phyloP scores from a whole-genome alignment of 2,888 invertebrate genomes.

The Sphinx pinastri region DNA sequence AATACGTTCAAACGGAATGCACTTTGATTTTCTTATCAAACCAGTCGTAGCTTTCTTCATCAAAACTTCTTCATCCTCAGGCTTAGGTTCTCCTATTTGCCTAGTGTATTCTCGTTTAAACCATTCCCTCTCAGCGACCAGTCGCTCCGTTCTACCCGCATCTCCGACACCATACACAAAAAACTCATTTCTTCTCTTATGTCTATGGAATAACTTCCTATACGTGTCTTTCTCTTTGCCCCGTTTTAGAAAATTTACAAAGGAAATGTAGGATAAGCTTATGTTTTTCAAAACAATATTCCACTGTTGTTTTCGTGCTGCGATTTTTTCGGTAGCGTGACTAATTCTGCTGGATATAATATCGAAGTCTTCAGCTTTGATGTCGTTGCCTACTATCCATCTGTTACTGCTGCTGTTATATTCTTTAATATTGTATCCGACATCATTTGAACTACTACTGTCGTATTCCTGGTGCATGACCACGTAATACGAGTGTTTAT shows the following conservation, averaged over 20 bases:
- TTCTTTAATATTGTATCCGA: background rate
- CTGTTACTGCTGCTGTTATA: constrained; percentile 7
- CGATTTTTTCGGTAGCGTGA: background rate
- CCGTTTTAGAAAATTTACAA: constrained; percentile 20
- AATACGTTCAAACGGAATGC: constrained; percentile 17
- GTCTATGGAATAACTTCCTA: background rate
- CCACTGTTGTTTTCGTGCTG: background rate
- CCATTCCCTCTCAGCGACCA: constrained; percentile 22
- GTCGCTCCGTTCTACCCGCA: background rate
- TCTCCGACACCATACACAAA: constrained; percentile 8
- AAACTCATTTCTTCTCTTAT: constrained; percentile 10
- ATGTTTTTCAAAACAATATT: background rate
- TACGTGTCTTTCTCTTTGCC: constrained; percentile 7
- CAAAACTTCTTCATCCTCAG: background rate
- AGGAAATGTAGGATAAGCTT: constrained; percentile 9
- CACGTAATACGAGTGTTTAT: background rate
- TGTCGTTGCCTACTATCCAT: background rate
- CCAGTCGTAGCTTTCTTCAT: constrained; percentile 7
- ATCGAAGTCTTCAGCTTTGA: constrained; percentile 8
- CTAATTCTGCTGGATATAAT: constrained; percentile 15
- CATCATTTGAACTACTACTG: constrained; percentile 9
- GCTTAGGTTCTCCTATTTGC: constrained; percentile 26
- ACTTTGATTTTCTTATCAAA: constrained; percentile 9
- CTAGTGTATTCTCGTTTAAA: constrained; percentile 26
- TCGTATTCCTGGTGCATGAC: constrained; percentile 6